Percentiles rank a stretch among this genome's conserved stretches.
phyloP scores from a whole-genome alignment of 2,888 invertebrate genomes.

The Dicycla oo region DNA sequence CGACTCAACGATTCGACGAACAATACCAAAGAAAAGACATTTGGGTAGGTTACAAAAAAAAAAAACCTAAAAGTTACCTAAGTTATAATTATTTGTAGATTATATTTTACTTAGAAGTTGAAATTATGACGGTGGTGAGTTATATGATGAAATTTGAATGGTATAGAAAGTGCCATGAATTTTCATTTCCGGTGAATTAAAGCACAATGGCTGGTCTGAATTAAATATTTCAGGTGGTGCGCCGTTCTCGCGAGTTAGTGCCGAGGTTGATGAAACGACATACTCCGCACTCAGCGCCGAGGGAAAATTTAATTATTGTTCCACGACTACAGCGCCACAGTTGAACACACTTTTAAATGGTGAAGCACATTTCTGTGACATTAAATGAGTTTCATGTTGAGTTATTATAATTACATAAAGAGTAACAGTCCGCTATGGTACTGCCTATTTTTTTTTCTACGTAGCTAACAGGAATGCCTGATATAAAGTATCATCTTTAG shows the following conservation, averaged over 20 bases:
- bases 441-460: conserved; percentile 33
- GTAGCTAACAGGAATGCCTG: conserved; percentile 11
- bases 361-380: conserved; percentile 83
- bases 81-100: not conserved
- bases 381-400: conserved; percentile 82
- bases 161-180: conserved; percentile 68
- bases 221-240: conserved; percentile 87
- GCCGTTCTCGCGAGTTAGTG: conserved; percentile 81
- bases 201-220: conserved; percentile 80
- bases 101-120: not conserved
- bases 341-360: conserved; percentile 86
- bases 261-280: conserved; percentile 86
- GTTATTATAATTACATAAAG: conserved; percentile 81
- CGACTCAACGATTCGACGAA: too few species aligned
- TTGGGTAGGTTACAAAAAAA: too few species aligned
- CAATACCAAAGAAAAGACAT: too few species aligned
- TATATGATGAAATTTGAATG: conserved; percentile 47
- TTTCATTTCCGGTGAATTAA: conserved; percentile 84
- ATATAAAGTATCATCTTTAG: not conserved
- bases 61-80: too few species aligned
- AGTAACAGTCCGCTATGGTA: conserved; percentile 62
- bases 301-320: conserved; percentile 89
- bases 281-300: conserved; percentile 82
- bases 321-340: conserved; percentile 80
- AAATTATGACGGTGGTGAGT: conserved; percentile 28